These are phyloP conservation scores for Lytechinus variegatus DNA, from an alignment of 35 echinoderm and acorn worm species.

Conservation along the genomic window DNA sequence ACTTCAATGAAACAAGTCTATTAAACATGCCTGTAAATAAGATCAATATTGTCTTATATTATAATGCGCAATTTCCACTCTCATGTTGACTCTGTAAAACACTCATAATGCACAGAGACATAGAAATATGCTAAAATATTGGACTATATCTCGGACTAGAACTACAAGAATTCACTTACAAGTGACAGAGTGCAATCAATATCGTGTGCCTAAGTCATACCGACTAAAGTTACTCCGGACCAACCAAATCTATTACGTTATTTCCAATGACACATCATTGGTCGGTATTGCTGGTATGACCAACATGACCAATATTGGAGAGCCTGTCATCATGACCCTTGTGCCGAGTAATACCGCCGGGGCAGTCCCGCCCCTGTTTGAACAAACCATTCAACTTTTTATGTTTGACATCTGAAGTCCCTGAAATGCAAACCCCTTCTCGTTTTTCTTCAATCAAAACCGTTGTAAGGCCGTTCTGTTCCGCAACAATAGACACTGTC, in stretches of 20 bases:
- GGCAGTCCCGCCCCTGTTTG: not conserved
- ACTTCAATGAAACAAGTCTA: no score
- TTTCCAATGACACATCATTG: no score
- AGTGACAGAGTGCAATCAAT: not conserved
- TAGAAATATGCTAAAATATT: not conserved
- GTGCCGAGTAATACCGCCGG: not conserved
- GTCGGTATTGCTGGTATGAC: no score
- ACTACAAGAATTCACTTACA: not conserved
- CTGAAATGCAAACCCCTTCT: not conserved
- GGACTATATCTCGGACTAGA: no score
- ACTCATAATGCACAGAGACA: no score
- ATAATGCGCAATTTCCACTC: no score
- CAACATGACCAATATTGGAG: no score
- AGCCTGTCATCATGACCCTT: not conserved
- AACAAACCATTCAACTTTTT: not conserved
- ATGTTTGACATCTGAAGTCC: not conserved
- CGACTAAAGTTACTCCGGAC: no score
- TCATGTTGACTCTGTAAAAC: no score
- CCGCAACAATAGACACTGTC: not conserved
- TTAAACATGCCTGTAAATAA: no score
- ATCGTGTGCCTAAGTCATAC: not conserved
- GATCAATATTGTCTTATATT: no score
- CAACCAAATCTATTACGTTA: no score
- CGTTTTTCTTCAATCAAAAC: not conserved
- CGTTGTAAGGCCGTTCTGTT: not conserved